phyloP scores from a whole-genome alignment of 2,888 invertebrate genomes.

The Uloborus plumipes region DNA sequence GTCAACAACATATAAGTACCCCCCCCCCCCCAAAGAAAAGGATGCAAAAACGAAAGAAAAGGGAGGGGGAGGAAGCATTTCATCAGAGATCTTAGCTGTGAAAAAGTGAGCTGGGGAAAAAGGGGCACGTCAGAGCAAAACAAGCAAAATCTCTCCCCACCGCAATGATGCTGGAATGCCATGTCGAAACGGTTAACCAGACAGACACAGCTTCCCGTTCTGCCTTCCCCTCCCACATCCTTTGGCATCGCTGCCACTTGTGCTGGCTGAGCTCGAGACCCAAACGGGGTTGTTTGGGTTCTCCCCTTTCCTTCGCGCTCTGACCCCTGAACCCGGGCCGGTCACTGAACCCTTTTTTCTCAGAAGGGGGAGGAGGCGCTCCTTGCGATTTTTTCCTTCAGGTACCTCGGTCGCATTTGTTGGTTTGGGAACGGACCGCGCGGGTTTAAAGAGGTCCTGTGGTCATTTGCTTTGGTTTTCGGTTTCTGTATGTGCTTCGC shows the following conservation, averaged over 20 bases:
- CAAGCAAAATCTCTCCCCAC: constrained; percentile 28
- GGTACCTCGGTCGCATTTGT: too few species aligned
- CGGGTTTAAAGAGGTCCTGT: too few species aligned
- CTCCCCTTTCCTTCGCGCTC: constrained; percentile 41
- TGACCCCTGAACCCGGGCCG: constrained; percentile 27
- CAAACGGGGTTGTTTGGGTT: constrained; percentile 44
- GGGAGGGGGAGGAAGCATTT: background rate
- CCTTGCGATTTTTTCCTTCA: too few species aligned
- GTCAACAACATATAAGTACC: background rate
- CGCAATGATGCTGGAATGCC: constrained; percentile 44
- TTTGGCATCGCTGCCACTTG: constrained; percentile 32
- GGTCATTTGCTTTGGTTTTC: too few species aligned
- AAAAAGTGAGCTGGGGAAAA: background rate
- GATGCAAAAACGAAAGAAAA: background rate
- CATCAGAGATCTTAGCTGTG: background rate
- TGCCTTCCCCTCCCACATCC: constrained; percentile 37
- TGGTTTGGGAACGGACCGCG: too few species aligned
- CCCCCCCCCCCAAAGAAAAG: background rate
- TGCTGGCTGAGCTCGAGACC: constrained; percentile 25
- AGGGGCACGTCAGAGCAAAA: constrained; percentile 1
- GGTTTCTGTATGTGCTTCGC: too few species aligned
- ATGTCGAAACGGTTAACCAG: constrained; percentile 53
- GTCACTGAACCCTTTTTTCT: constrained; percentile 43
- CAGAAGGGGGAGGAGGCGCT: background rate
- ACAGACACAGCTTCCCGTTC: constrained; percentile 50